Percentiles rank a stretch among this genome's conserved stretches.
phyloP scores from a whole-genome alignment of 2,113 vertebrate genomes.

The Lophotis ruficrista region DNA sequence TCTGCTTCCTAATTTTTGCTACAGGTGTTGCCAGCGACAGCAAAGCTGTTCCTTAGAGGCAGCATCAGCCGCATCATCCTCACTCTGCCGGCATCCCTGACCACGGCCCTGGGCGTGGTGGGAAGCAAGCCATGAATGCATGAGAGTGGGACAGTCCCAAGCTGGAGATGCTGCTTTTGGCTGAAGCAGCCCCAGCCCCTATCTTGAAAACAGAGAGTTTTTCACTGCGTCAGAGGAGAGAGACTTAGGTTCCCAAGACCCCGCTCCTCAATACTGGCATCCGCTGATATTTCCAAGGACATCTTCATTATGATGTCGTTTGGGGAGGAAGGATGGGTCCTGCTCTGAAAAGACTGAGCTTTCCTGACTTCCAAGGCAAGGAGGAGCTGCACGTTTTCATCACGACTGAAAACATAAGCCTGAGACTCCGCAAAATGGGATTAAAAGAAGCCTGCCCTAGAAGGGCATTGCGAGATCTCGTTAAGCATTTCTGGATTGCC shows the following conservation, averaged over 20 bases:
- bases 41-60: not conserved
- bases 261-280: not conserved
- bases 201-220: rapidly evolving
- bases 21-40: rapidly evolving
- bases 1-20: not conserved
- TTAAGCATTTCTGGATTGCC: not conserved
- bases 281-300: not conserved
- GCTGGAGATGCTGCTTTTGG: not conserved
- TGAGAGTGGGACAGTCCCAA: not conserved
- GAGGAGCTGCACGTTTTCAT: not conserved
- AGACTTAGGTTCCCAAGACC: not conserved
- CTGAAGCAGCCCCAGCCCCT: not conserved
- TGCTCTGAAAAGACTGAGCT: not conserved
- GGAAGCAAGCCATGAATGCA: not conserved
- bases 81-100: not conserved
- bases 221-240: rapidly evolving
- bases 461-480: not conserved
- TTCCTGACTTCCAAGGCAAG: not conserved
- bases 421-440: slow-evolving; percentile 35
- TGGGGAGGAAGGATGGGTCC: not conserved
- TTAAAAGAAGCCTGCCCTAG: slow-evolving; percentile 19
- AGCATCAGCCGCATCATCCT: not conserved
- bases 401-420: not conserved
- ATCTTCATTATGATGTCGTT: not conserved
- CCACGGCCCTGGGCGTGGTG: rapidly evolving